phyloP scores from a whole-genome alignment of 2,888 invertebrate species.

The Lasioglossum villosulum region DNA sequence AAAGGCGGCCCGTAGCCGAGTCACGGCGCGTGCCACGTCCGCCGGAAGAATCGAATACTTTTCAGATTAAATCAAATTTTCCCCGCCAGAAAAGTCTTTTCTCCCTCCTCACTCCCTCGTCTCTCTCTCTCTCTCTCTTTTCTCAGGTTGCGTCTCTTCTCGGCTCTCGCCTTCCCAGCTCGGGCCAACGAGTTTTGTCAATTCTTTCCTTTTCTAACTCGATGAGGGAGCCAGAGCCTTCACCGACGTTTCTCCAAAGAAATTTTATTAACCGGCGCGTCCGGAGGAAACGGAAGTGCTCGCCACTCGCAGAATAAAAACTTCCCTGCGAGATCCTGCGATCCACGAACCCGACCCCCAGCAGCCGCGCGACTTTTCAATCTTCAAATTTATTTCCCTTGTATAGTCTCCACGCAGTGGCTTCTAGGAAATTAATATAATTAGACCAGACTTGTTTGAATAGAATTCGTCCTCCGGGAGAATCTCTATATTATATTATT shows the following conservation, averaged over 20 bases:
- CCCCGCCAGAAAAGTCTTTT: conserved; percentile 1
- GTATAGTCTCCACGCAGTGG: not conserved
- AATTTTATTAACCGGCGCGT: conserved; percentile 36
- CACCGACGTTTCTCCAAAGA: not conserved
- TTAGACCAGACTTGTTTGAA: not conserved
- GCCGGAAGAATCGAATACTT: conserved; percentile 51
- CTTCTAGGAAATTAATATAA: not conserved
- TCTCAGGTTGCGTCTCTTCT: not conserved
- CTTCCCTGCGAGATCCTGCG: not conserved
- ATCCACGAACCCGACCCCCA: not conserved
- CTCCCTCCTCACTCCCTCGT: not conserved
- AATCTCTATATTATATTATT: not conserved
- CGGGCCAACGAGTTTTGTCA: conserved; percentile 23
- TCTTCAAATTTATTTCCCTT: not conserved
- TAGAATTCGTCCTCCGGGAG: not conserved
- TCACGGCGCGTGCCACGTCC: conserved; percentile 29
- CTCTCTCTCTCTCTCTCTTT: not conserved
- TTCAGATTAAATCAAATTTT: conserved; percentile 53
- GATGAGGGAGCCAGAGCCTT: conserved; percentile 2
- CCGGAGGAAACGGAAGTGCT: not conserved
- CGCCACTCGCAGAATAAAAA: not conserved
- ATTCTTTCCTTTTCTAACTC: conserved; percentile 19
- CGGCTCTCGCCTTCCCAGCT: not conserved
- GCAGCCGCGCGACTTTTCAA: not conserved
- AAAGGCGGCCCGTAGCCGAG: conserved; percentile 27